Evolutionary conservation across 2,888 invertebrate genomes (phyloP).

Genomic region (Coecobrya sp.): DNA sequence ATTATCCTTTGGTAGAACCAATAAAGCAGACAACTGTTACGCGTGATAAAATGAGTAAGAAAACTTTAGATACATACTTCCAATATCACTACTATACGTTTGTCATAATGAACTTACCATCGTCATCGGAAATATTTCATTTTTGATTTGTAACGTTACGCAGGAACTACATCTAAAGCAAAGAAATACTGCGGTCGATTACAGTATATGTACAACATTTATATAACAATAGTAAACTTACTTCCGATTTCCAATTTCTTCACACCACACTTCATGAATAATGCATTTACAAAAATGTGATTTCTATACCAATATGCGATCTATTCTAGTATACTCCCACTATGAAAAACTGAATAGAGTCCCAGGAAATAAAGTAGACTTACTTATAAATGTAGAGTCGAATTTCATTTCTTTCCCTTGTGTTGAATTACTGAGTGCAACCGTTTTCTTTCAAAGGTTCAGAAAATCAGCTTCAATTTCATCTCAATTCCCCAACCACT

Average conservation of each 20-base stretch:
- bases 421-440: background rate
- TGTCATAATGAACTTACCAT: too few species aligned
- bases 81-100: too few species aligned
- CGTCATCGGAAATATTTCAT: too few species aligned
- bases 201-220: background rate
- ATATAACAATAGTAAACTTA: background rate
- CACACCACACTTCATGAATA: slow-evolving; percentile 27
- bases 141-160: background rate
- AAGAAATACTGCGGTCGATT: background rate
- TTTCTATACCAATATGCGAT: slow-evolving; percentile 17
- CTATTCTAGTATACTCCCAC: background rate
- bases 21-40: too few species aligned
- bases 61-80: too few species aligned
- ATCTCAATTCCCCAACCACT: slow-evolving; percentile 1
- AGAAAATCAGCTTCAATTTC: background rate
- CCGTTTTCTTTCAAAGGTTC: background rate
- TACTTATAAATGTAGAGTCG: background rate
- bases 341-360: background rate
- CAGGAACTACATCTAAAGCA: background rate
- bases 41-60: too few species aligned
- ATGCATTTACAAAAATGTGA: slow-evolving; percentile 32
- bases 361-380: background rate
- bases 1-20: background rate
- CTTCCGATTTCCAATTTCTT: background rate
- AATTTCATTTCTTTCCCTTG: background rate